Percentiles rank a stretch among this genome's conserved stretches.
Evolutionary conservation across 2,888 invertebrate species (phyloP).

Genomic region (Platycheirus rosarum): DNA sequence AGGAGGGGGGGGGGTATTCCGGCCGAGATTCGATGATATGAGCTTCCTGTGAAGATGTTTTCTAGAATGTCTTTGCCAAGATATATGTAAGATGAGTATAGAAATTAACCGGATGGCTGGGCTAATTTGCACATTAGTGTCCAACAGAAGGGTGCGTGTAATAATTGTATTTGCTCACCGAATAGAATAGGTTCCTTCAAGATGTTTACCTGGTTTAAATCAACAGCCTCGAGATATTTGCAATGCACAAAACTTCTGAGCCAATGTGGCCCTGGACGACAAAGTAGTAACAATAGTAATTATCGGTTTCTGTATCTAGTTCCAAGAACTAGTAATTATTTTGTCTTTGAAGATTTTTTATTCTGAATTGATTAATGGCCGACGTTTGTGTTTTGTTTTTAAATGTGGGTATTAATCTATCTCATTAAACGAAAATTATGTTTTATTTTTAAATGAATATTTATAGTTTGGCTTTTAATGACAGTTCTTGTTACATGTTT

Average conservation of each 20-base stretch:
- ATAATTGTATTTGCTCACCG: conserved; percentile 37
- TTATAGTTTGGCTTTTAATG: no score
- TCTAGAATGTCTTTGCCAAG: conserved; percentile 44
- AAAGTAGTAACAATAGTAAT: background rate
- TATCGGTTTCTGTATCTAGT: background rate
- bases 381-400: no score
- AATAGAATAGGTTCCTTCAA: conserved; percentile 23
- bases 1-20: background rate
- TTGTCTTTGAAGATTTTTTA: background rate
- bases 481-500: no score
- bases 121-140: conserved; percentile 48
- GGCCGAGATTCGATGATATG: conserved; percentile 56
- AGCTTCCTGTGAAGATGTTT: conserved; percentile 67
- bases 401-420: no score
- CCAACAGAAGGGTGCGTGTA: conserved; percentile 32
- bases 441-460: no score
- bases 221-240: background rate
- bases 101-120: conserved; percentile 47
- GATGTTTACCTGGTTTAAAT: conserved; percentile 34
- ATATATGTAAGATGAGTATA: conserved; percentile 6
- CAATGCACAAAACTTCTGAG: background rate
- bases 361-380: no score
- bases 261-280: background rate
- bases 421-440: no score
- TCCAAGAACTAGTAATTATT: background rate